Percentiles rank a stretch among this genome's conserved stretches.
Evolutionary conservation across 1,140 invertebrate genomes (phyloP).

Genomic region (Drosophila punjabiensis): DNA sequence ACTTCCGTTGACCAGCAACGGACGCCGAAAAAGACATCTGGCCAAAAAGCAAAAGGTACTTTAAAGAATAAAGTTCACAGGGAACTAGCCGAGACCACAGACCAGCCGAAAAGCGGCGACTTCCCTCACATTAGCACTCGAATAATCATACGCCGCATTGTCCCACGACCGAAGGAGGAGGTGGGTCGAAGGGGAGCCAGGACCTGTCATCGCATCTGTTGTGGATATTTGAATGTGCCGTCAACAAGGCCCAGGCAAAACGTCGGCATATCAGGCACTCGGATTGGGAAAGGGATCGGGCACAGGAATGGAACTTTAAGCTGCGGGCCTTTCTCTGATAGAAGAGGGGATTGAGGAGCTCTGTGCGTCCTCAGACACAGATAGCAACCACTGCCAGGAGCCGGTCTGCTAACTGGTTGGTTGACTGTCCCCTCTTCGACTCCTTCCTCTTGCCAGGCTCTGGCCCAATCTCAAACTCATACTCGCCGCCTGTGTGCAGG

Average conservation of each 20-base stretch:
- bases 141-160: slow-evolving; percentile 82
- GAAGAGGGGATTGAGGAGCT: background rate
- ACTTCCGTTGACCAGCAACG: slow-evolving; percentile 54
- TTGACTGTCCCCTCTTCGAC: slow-evolving; percentile 4
- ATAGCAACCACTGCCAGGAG: slow-evolving; percentile 49
- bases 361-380: slow-evolving; percentile 39
- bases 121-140: slow-evolving; percentile 62
- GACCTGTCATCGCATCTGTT: slow-evolving; percentile 34
- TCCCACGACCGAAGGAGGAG: slow-evolving; percentile 21
- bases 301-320: slow-evolving; percentile 37
- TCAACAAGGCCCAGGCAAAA: slow-evolving; percentile 42
- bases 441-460: background rate
- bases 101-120: slow-evolving; percentile 40
- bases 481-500: slow-evolving; percentile 28
- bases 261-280: slow-evolving; percentile 36
- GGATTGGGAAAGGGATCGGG: slow-evolving; percentile 36
- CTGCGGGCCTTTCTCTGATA: slow-evolving; percentile 41
- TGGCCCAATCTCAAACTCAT: slow-evolving; percentile 10
- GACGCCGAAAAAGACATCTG: slow-evolving; percentile 12
- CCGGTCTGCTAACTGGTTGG: slow-evolving; percentile 26
- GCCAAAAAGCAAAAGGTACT: slow-evolving; percentile 11
- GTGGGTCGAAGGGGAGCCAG: background rate
- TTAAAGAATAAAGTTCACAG: slow-evolving; percentile 50
- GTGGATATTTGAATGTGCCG: slow-evolving; percentile 59
- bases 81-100: slow-evolving; percentile 51